Base-by-base conservation (phyloP, 2,888 invertebrate genomes). In the Ormyrus thymus region DNA sequence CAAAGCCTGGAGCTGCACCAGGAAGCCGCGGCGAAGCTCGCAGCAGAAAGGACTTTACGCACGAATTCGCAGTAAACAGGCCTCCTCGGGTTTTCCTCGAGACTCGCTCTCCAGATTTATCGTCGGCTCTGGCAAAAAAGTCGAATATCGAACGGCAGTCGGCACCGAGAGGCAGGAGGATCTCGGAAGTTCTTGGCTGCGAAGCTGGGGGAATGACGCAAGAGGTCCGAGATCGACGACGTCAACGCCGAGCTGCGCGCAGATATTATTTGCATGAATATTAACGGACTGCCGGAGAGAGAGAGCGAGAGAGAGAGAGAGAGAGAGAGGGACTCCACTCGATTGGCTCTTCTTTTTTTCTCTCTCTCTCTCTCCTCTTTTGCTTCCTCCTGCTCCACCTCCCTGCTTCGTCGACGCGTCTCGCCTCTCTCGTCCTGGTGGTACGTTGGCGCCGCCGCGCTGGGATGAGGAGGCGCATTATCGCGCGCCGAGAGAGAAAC, bases 261-360 rank as follows among this genome's bases (percentile, higher is more conserved):
- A 0, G 29, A 29, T 29, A 29, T 59, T 53, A 61, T 75, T 68
- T 66, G 75, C 66, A 68, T 75, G 15, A 75, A 68, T 68, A 68
- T 75, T 75, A 75, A 68, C 66, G 53, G 53, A 29, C n/a, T 8
- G 15, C 15, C 11, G 45, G 11, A 13, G n/a, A 3, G 13, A 11
- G 43, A 10, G 43, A 59, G 8, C 29, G 59, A 59, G 8, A 6
- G 9, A 15, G 58, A 13, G 29, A 29, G 29, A 59, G 45, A 45
- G n/a, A n/a, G n/a, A n/a, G 29, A 29, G 13, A 62, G 62, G n/a
- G n/a, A 62, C 62, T 62, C 8, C 46, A 7, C 29, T 29, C 29
- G 29, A 29, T 29, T 29, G 29, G 29, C 29, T 29, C 29, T 29
- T 4, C 4, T 29, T 29, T 29, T 29, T 29, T 29, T 4, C n/a